A percentile compares a stretch with the other conserved stretches of the same genome.
These are phyloP conservation scores for Diprion similis DNA, from an alignment of 1,140 invertebrate genomes.

Conservation along the genomic window DNA sequence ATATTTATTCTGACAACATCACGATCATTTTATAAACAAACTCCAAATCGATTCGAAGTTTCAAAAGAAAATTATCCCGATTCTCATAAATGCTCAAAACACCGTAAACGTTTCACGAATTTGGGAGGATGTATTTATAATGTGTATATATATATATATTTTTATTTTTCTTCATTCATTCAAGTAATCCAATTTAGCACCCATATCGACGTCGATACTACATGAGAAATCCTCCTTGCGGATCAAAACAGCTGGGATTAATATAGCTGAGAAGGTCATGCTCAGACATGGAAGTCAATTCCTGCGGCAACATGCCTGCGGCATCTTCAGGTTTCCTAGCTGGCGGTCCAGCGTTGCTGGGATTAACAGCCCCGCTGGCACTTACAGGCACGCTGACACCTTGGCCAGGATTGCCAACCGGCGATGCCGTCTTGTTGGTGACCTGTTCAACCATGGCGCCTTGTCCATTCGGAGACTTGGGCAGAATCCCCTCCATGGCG, in stretches of 20 bases:
- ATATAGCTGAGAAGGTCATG: conserved; percentile 86
- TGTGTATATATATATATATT: not conserved
- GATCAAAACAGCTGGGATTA: conserved; percentile 85
- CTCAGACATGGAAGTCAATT: conserved; percentile 82
- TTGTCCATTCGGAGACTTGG: conserved; percentile 51
- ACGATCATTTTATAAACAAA: not conserved
- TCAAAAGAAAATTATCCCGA: not conserved
- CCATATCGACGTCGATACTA: conserved; percentile 30
- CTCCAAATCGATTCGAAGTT: not conserved
- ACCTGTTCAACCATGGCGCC: conserved; percentile 56
- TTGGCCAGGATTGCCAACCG: conserved; percentile 31
- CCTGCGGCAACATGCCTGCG: conserved; percentile 68
- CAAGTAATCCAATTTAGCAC: not conserved
- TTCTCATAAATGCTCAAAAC: not conserved
- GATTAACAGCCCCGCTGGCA: conserved; percentile 31
- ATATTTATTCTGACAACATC: too few relatives aligned
- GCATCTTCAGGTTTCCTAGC: conserved; percentile 49
- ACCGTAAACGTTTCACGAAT: not conserved
- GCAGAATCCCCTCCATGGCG: conserved; percentile 56
- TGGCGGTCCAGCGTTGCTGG: conserved; percentile 17
- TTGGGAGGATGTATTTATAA: not conserved
- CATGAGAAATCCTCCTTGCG: conserved; percentile 55
- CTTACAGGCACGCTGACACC: conserved; percentile 45
- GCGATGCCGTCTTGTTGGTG: conserved; percentile 44
- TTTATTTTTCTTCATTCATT: too few relatives aligned